Base-by-base conservation (phyloP, 2,797 vertebrate genomes). In the Rhinichthys osculus region DNA sequence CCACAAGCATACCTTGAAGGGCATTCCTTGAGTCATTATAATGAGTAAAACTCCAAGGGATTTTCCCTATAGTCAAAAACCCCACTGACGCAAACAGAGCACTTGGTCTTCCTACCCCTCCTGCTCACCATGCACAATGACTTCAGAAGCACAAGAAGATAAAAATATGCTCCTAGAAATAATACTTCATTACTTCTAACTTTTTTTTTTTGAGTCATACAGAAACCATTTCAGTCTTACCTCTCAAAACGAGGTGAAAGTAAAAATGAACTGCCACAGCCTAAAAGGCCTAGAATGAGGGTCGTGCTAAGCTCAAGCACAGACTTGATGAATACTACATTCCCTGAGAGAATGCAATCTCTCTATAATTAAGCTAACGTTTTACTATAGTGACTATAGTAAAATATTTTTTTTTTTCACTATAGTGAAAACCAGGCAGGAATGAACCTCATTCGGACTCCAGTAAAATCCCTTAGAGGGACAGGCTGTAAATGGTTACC, bases 21-120 rank as follows among this genome's bases (percentile, higher is more conserved):
- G 33, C 50, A 62, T 47, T 44, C 3, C 52, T 13, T 47, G 76
- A 71, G 27, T 79, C 83, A 85, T 71, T 7, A 71, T 40, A 11
- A n/a, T 4, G 17, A 38, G 33, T 33, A 8, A 30, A 42, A n/a
- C 4, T 71, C 14, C 6, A 47, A n/a, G 84, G 57, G 57, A 47
- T 81, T 81, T 67, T 30, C 69, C 70, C 42, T 66, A 52, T 17
- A 72, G 67, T 23, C 7, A 85, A 80, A 85, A 66, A 80, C 0
- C 4, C 38, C 52, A 27, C 7, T 85, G 67, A 85, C 30, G 3
- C 76, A 77, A 9, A 72, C 14, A 3, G 14, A 11, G 7, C 30
- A 50, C 42, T 33, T 67, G 44, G 57, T 66, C 70, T 21, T 72
- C 27, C 35, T 27, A 59, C n/a, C 42, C 23, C 40, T 35, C 35